Base-by-base conservation (phyloP, 2,797 vertebrate genomes). In the Crenuchus spilurus region DNA sequence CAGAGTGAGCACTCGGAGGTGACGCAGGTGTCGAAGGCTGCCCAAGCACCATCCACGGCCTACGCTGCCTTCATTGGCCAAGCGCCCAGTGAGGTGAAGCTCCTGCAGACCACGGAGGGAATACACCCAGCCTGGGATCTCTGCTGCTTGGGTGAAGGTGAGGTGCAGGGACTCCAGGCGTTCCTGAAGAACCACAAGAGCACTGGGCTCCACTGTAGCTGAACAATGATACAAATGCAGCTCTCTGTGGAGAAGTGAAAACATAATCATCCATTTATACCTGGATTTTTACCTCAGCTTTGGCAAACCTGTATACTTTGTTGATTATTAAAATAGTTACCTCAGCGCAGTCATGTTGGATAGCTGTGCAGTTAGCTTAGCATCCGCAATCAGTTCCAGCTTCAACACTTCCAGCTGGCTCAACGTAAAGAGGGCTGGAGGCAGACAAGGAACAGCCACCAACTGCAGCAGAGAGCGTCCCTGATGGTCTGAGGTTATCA, bases 141-240 rank as follows among this genome's bases (percentile, higher is more conserved):
- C 87, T 10, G 89, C 84, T 0, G 88, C 79, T 16, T 92, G 90
- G 58, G 86, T 86, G 69, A 94, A 94, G 65, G 89, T 91, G 71
- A 94, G 82, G 37, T 93, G 88, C 37, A 94, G 87, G 22, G 87
- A 75, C 72, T 91, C 91, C 11, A 94, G 85, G 11, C 78, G 89
- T 35, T 94, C 88, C 48, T 89, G 89, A 14, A 95, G 87, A 46
- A 90, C 81, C 0, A 30, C 65, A 13, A 92, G 88, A 0, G 92
- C 92, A 8, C 77, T 78, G 1, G 91, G 85, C 58, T 94, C 92
- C 74, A 92, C 85, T 16, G 84, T 82, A 5, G 88, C 87, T 6
- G 81, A 79, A 75, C 91, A 94, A 84, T 92, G 90, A 75, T 89
- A 88, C 20, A 94, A 88, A 46, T 94, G 92, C 48, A 94, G 87